Conservation (phyloP, 2,113 vertebrate species). For the Cynoglossus semilaevis region DNA sequence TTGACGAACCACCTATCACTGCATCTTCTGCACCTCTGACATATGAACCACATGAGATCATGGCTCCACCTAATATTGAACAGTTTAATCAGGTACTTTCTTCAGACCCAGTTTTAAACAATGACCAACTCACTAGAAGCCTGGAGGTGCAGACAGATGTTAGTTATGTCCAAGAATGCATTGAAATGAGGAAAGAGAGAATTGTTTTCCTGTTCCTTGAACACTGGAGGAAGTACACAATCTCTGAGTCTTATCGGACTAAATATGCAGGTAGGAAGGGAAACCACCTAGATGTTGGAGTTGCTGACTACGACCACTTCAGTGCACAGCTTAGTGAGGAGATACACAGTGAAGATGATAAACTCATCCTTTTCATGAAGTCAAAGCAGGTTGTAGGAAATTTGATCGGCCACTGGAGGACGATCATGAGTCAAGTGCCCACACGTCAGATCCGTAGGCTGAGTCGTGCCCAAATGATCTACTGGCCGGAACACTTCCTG, state of each 20-base stretch:
- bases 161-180: conserved; percentile 78
- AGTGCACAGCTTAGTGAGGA: conserved; percentile 38
- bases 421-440: conserved; percentile 84
- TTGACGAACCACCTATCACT: conserved; percentile 68
- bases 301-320: conserved; percentile 60
- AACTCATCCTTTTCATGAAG: conserved; percentile 85
- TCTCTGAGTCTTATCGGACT: conserved; percentile 72
- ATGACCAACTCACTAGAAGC: conserved; percentile 72
- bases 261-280: conserved; percentile 58
- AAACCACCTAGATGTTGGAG: conserved; percentile 53
- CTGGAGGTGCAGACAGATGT: conserved; percentile 78
- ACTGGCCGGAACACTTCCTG: conserved; percentile 95
- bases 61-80: conserved; percentile 55
- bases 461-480: conserved; percentile 81
- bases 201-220: conserved; percentile 90
- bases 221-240: conserved; percentile 90
- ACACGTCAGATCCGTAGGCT: conserved; percentile 78
- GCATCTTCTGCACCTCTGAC: conserved; percentile 56
- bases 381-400: conserved; percentile 86
- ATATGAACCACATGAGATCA: conserved; percentile 52
- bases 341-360: conserved; percentile 75
- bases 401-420: conserved; percentile 89
- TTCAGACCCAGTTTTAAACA: conserved; percentile 68
- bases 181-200: conserved; percentile 87
- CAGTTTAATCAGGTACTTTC: conserved; percentile 59